Evolutionary conservation across 1,140 invertebrate species (phyloP), one percentile per base, ranked within the genome.

Genomic region (Aphidius gifuensis): DNA sequence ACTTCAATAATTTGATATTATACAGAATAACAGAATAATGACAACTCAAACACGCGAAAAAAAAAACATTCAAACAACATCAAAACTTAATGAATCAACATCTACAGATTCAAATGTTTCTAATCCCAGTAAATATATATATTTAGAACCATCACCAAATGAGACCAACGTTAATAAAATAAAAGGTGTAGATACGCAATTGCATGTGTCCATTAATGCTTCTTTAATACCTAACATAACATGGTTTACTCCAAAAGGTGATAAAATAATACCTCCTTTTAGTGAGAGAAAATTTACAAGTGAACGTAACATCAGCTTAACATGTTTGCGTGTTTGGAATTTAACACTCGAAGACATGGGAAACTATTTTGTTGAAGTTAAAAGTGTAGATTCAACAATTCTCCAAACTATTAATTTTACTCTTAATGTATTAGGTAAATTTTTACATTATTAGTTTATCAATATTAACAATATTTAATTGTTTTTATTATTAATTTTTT

Each of bases 91-190:
- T 2, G 75, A 77, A 47, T 67, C 49, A 5, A 67, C 71, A 0
- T 63, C 47, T n/a, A 79, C 72, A 23, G 65, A 65, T 11, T 77
- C 85, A 1, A 75, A 45, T 9, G 69, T 86, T 8, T 67, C 81
- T 64, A 67, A 78, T 60, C 70, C 77, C 42, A 70, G 81, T 9
- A 80, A 74, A 61, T 84, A 78, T 64, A 78, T 86, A 32, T 74
- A 81, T 55, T 65, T 84, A 39, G 68, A 58, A 4, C 69, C 80
- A n/a, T n/a, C n/a, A n/a, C n/a, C n/a, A n/a, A n/a, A n/a, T n/a
- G 16, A 46, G 16, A 16, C 16, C 69, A 77, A 57, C 72, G 76
- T 58, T 23, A 62, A 62, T 67, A 76, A 71, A 44, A 68, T 53
- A 49, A 46, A 51, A 49, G 61, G 42, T 50, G 71, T 60, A 53